These are phyloP conservation scores for Polylopha cassiicola DNA, from an alignment of 2,888 invertebrate genomes.

Conservation along the genomic window DNA sequence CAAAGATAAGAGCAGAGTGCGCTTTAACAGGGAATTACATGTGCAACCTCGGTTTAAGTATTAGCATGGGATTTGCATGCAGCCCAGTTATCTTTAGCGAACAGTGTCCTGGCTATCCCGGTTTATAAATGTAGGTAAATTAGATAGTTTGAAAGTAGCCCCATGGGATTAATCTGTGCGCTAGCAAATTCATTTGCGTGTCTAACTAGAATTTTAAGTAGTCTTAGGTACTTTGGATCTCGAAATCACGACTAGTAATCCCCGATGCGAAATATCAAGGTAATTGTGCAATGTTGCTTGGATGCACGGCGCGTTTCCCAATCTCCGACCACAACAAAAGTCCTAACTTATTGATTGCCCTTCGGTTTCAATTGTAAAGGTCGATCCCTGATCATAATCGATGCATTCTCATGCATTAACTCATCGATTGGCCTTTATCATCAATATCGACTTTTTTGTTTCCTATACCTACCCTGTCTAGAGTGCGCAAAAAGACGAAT, in stretches of 20 bases:
- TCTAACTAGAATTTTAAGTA: too few species aligned
- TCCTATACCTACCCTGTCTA: constrained; percentile 23
- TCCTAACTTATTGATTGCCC: too few species aligned
- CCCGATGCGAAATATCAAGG: too few species aligned
- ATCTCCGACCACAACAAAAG: too few species aligned
- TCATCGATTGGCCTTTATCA: constrained; percentile 36
- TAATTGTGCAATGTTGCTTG: too few species aligned
- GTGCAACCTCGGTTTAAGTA: constrained; percentile 17
- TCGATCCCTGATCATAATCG: constrained; percentile 21
- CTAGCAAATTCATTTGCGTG: too few species aligned
- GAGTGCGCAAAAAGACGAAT: constrained; percentile 52
- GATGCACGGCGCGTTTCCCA: too few species aligned
- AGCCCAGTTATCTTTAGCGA: constrained; percentile 15
- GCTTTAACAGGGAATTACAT: constrained; percentile 14
- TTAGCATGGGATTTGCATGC: constrained; percentile 20
- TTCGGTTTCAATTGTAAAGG: constrained; percentile 19
- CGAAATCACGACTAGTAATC: too few species aligned
- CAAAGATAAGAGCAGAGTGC: constrained; percentile 7
- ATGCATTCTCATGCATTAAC: constrained; percentile 27
- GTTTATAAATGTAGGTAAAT: neutral
- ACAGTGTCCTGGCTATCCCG: constrained; percentile 1
- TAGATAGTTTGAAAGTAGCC: too few species aligned
- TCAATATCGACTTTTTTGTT: constrained; percentile 35
- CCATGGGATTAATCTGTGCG: too few species aligned
- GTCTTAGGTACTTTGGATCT: too few species aligned